Evolutionary conservation across 2,888 invertebrate genomes (phyloP), one percentile per base, ranked within the genome.

Genomic region (Coenonympha glycerion): DNA sequence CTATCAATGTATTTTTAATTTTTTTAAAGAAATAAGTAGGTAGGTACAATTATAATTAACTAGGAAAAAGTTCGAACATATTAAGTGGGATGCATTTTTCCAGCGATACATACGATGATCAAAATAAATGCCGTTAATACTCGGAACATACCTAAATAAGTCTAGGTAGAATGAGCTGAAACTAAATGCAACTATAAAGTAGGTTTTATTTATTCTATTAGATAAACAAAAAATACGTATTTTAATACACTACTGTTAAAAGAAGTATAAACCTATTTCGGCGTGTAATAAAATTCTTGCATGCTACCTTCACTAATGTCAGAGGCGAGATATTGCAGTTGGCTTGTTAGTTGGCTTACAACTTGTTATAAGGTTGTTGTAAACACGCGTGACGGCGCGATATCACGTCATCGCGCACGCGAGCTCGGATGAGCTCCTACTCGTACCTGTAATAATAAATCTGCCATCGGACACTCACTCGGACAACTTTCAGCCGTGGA

Each of bases 381-480:
- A 68, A 73, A 79, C 83, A 80, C 77, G 84, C 84, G 82, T 84
- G 85, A 85, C 80, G 79, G 66, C 64, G 64, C 59, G 68, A 65
- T 83, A 83, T 82, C 85, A 76, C 76, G 77, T 76, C 74, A 81
- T 80, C 79, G 71, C 53, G 74, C 86, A 85, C 84, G 86, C 86
- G 78, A 83, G 65, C 72, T 59, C 62, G 73, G 69, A 70, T 69
- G 72, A 73, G 68, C 77, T 73, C 69, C 73, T n/a, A n/a, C n/a
- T n/a, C n/a, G 68, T 65, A 58, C 60, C 60, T 57, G 59, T 52
- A 59, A 63, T 58, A 62, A 63, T 65, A 65, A 64, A 65, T 64
- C 61, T 63, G 61, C 61, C 58, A 61, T 57, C 63, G 60, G 58
- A 60, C 53, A 60, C 59, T 60, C 55, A 55, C 52, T 56, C 48